Evolutionary conservation across 1,140 invertebrate genomes (phyloP).

Genomic region (Cecropterus lyciades): DNA sequence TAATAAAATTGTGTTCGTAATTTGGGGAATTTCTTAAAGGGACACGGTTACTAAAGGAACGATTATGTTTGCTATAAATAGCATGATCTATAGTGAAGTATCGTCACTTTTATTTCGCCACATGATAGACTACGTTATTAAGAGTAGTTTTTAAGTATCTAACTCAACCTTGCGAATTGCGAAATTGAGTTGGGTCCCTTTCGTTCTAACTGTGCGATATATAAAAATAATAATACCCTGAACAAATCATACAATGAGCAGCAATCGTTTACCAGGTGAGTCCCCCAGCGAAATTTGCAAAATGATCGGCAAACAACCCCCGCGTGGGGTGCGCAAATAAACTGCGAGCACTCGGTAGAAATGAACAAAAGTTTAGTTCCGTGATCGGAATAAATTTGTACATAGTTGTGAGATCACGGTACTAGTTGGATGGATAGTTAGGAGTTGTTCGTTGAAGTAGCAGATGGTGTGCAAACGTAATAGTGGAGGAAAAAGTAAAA

Average conservation of each 20-base stretch:
- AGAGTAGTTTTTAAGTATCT: no score
- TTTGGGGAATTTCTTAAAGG: no score
- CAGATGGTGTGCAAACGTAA: background rate
- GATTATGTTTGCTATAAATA: no score
- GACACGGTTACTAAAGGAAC: no score
- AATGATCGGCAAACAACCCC: conserved; percentile 69
- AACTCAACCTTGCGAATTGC: no score
- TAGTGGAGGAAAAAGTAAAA: background rate
- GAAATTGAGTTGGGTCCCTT: no score
- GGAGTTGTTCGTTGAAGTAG: background rate
- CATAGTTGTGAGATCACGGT: background rate
- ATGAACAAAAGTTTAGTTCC: conserved; percentile 57
- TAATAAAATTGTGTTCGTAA: no score
- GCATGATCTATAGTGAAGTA: no score
- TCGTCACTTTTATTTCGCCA: no score
- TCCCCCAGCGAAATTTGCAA: conserved; percentile 61
- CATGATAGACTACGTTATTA: no score
- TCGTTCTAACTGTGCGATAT: no score
- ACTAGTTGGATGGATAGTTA: background rate
- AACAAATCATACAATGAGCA: background rate
- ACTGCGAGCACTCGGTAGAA: conserved; percentile 43
- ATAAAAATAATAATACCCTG: no score
- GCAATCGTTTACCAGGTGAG: conserved; percentile 49
- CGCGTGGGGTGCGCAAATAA: conserved; percentile 48
- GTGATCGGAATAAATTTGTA: conserved; percentile 50